Base-by-base conservation (phyloP, 2,888 invertebrate genomes). In the Acleris emargana region DNA sequence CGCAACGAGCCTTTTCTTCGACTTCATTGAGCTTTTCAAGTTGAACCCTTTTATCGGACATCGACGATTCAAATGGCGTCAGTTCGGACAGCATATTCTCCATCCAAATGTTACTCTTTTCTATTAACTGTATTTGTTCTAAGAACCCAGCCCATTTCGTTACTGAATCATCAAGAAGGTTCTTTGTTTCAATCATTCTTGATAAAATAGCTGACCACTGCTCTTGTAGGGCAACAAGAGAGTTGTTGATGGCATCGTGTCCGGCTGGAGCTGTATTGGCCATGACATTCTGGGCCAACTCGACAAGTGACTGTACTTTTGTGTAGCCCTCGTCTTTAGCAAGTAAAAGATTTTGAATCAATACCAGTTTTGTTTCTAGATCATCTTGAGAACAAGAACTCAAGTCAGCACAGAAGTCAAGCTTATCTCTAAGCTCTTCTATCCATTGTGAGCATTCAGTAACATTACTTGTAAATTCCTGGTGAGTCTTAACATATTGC, bases 241-340 rank as follows among this genome's bases (percentile, higher is more conserved):
- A 94, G 71, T 96, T 95, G 74, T 98, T 98, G 60, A 99, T 97
- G 32, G 95, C 94, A 72, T 96, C 96, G 73, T 99, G 98, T 0
- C 99, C 99, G 43, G 94, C 92, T 1, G 97, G 96, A 0, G 98
- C 97, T 0, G 99, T 98, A 78, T 98, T 98, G 0, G 97, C 97
- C 76, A 98, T 91, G 0, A 98, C 97, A 73, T 95, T 95, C 87
- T 99, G 99, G 0, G 98, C 98, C 72, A 97, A 87, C 77, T 98
- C 98, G n/a, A 98, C 96, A 50, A 97, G 94, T 58, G 95, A 94
- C 80, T 99, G 97, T 38, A 98, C 96, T 84, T 96, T 96, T 0
- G 95, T 94, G 75, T 97, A 97, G 4, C 98, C 98, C 89, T 97
- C 97, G 75, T 99, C 99, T 87, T 98, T 99, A 68, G 96, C 95